Conservation (phyloP, 2,888 invertebrate species). For the Iphiclides podalirius region DNA sequence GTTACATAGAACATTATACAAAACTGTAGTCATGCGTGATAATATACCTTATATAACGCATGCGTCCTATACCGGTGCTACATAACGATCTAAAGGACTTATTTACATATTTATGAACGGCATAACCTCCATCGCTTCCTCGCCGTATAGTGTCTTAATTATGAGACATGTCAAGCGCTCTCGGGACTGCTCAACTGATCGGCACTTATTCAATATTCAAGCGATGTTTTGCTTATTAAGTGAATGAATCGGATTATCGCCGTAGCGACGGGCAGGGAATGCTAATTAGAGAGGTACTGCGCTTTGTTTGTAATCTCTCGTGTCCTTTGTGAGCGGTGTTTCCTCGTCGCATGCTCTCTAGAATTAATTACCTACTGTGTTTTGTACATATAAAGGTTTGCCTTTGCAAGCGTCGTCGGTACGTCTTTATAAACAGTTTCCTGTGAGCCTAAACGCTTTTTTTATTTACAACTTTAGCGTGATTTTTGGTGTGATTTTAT, state of each 20-base stretch:
- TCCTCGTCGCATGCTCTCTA: background rate
- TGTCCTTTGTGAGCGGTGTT: conserved; percentile 1
- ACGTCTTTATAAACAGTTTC: too few species aligned
- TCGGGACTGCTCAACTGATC: conserved; percentile 7
- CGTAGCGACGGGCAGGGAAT: conserved; percentile 16
- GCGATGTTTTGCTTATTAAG: conserved; percentile 13
- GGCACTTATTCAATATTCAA: conserved; percentile 8
- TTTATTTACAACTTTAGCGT: too few species aligned
- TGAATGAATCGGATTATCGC: conserved; percentile 17
- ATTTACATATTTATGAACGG: conserved; percentile 15
- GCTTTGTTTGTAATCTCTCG: conserved; percentile 11
- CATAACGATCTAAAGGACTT: too few species aligned
- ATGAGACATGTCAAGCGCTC: conserved; percentile 1
- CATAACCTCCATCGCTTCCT: conserved; percentile 3
- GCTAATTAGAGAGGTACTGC: conserved; percentile 5
- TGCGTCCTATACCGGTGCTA: too few species aligned
- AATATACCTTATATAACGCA: too few species aligned
- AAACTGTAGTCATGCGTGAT: too few species aligned
- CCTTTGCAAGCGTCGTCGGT: too few species aligned
- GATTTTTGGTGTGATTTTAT: too few species aligned
- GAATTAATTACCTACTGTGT: background rate
- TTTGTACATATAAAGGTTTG: too few species aligned
- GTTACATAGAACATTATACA: too few species aligned
- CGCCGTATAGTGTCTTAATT: conserved; percentile 12
- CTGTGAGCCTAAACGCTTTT: too few species aligned